Percentiles rank a stretch among this genome's conserved stretches.
These are phyloP conservation scores for Euzophera pinguis DNA, from an alignment of 2,888 invertebrate species.

Conservation along the genomic window DNA sequence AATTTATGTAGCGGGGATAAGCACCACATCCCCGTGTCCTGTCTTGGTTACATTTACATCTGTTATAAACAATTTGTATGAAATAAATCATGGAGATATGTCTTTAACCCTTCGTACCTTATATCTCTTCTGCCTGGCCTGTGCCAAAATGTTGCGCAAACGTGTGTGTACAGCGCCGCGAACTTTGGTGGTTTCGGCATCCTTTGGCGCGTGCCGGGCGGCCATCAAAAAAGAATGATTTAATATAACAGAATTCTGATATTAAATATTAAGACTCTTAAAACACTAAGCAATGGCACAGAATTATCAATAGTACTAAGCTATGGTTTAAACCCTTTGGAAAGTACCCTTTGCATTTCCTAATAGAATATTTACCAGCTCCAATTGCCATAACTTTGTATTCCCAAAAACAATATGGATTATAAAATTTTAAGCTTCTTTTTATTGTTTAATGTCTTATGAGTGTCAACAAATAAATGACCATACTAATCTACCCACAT, in stretches of 20 bases:
- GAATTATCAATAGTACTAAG: no score
- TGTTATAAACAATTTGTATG: not conserved
- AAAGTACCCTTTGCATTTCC: no score
- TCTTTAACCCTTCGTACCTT: constrained; percentile 1
- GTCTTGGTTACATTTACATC: not conserved
- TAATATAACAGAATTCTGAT: not conserved
- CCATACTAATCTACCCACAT: no score
- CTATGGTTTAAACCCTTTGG: no score
- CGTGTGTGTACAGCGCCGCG: not conserved
- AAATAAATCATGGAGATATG: not conserved
- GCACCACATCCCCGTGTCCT: not conserved
- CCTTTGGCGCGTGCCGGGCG: not conserved
- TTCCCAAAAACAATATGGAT: no score
- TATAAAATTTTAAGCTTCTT: no score
- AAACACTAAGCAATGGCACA: no score
- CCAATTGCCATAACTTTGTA: no score
- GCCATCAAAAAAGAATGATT: not conserved
- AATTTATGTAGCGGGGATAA: not conserved
- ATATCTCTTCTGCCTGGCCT: not conserved
- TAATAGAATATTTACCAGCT: no score
- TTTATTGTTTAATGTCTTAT: no score
- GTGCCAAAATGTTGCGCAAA: not conserved
- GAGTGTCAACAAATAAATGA: no score
- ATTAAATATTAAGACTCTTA: no score
- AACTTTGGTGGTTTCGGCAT: not conserved